A percentile compares a stretch with the other conserved stretches of the same genome.
Conservation (phyloP, 2,797 vertebrate species). For the Spatula clypeata region DNA sequence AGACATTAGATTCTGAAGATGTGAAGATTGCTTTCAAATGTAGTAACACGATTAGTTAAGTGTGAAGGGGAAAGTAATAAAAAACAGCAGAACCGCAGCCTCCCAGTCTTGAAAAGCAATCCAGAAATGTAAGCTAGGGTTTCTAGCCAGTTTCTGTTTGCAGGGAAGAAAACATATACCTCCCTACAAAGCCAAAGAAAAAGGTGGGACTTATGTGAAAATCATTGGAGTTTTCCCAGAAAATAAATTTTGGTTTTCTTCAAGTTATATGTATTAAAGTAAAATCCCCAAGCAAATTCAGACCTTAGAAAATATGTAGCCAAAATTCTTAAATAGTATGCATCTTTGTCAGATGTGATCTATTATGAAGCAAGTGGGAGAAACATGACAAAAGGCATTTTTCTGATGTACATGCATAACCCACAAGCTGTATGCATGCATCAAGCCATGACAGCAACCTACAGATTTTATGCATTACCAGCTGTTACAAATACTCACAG, state of each 20-base stretch:
- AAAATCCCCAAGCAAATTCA: not conserved
- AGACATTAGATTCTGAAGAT: constrained; percentile 30
- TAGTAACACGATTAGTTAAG: constrained; percentile 52
- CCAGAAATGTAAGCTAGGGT: constrained; percentile 25
- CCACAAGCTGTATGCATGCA: constrained; percentile 36
- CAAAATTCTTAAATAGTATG: not conserved
- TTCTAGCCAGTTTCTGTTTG: constrained; percentile 27
- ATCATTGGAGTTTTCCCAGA: constrained; percentile 9
- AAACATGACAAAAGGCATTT: not conserved
- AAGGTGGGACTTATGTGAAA: not conserved
- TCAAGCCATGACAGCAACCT: constrained; percentile 6
- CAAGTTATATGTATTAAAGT: not conserved
- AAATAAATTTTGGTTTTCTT: not conserved
- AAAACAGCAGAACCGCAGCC: constrained; percentile 74
- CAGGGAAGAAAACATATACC: not conserved
- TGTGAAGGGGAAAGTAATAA: constrained; percentile 56
- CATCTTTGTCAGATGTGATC: constrained; percentile 52
- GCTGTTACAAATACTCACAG: constrained; percentile 16
- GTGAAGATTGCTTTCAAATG: constrained; percentile 54
- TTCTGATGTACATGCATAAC: constrained; percentile 1
- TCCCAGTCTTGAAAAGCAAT: constrained; percentile 30
- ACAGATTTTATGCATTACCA: not conserved
- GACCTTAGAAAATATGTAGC: not conserved
- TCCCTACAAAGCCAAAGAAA: constrained; percentile 21
- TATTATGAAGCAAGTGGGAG: constrained; percentile 26